Conservation (phyloP, 2,888 invertebrate species). For the Pharmacophagus antenor region DNA sequence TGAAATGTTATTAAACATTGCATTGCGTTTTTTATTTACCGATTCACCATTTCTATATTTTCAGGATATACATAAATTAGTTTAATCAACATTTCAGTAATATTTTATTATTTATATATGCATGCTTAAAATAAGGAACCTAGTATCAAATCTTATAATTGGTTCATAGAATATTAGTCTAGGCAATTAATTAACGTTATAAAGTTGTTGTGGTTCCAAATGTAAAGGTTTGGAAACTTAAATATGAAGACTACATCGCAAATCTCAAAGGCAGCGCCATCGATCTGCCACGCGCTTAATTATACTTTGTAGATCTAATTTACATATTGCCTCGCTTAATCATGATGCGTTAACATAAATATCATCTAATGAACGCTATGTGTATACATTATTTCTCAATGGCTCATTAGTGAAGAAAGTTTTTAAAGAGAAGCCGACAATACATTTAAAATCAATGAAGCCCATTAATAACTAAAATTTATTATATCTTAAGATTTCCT, state of each 20-base stretch:
- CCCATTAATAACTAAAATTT: constrained; percentile 9
- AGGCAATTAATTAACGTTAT: background rate
- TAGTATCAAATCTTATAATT: no score
- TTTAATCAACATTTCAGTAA: no score
- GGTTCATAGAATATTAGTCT: background rate
- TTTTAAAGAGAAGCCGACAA: constrained; percentile 1
- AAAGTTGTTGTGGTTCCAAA: background rate
- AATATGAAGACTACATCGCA: background rate
- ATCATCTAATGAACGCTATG: constrained; percentile 12
- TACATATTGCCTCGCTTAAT: constrained; percentile 12
- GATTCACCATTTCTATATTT: no score
- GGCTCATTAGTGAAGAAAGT: constrained; percentile 11
- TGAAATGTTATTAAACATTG: no score
- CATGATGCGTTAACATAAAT: constrained; percentile 5
- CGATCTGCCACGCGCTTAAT: background rate
- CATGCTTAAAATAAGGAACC: background rate
- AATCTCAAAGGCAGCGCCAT: background rate
- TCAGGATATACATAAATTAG: no score
- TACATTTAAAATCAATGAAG: constrained; percentile 1
- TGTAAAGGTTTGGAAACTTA: background rate
- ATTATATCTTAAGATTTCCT: background rate
- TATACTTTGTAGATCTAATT: constrained; percentile 12
- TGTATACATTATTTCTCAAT: constrained; percentile 6
- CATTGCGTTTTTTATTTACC: no score
- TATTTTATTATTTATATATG: background rate